Evolutionary conservation across 1,140 invertebrate species (phyloP).

Genomic region (Eumaeus atala): DNA sequence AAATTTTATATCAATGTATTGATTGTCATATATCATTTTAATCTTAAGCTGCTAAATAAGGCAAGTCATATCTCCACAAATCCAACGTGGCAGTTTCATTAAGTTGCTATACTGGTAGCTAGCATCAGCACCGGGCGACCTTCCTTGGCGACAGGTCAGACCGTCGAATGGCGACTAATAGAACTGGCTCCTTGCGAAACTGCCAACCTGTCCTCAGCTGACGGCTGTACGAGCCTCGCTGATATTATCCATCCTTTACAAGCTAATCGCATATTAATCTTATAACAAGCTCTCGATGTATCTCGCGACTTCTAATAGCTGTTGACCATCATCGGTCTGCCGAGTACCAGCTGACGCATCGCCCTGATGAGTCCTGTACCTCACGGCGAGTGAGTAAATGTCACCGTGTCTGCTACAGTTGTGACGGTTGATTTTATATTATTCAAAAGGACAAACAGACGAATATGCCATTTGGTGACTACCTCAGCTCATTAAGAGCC

Average conservation of each 20-base stretch:
- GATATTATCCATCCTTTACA: constrained; percentile 24
- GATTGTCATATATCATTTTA: too few species aligned
- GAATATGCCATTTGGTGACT: too few species aligned
- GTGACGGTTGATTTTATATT: too few species aligned
- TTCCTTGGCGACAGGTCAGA: constrained; percentile 55
- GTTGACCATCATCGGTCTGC: too few species aligned
- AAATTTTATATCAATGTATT: too few species aligned
- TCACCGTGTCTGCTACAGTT: too few species aligned
- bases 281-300: constrained; percentile 13
- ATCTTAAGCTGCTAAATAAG: too few species aligned
- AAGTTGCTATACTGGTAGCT: constrained; percentile 49
- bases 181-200: constrained; percentile 38
- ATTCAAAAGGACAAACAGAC: too few species aligned
- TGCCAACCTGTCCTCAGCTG: constrained; percentile 20
- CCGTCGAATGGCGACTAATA: constrained; percentile 41
- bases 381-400: too few species aligned
- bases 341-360: too few species aligned
- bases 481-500: too few species aligned
- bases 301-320: background rate
- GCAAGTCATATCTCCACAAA: constrained; percentile 24
- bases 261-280: constrained; percentile 16
- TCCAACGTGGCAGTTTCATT: constrained; percentile 32
- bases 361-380: too few species aligned
- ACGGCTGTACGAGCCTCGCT: constrained; percentile 10
- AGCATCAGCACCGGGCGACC: constrained; percentile 50